Evolutionary conservation across 2,888 invertebrate species (phyloP).

Genomic region (Coleophora flavipennella): DNA sequence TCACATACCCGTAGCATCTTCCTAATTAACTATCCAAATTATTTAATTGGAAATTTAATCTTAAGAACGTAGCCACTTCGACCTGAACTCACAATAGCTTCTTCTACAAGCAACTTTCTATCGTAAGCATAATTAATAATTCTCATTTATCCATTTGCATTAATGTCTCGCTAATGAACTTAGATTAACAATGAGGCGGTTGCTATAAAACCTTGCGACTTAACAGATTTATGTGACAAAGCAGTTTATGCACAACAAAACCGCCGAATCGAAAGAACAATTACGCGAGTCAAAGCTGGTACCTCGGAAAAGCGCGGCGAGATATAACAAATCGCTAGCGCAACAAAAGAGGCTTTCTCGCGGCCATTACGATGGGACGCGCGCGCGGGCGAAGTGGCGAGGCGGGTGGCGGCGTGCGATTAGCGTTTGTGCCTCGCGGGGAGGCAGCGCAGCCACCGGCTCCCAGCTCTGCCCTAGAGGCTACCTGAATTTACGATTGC

Average conservation of each 20-base stretch:
- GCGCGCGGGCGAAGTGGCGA: constrained; percentile 31
- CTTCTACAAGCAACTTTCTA: not conserved
- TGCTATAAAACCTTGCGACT: constrained; percentile 22
- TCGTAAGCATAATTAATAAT: constrained; percentile 9
- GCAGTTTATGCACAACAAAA: constrained; percentile 65
- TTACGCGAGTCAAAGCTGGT: constrained; percentile 67
- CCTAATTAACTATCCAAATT: too few species aligned
- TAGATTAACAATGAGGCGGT: too few species aligned
- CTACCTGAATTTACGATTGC: constrained; percentile 57
- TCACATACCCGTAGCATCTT: constrained; percentile 13
- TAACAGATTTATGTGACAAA: constrained; percentile 66
- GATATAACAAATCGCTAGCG: constrained; percentile 66
- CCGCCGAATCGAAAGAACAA: constrained; percentile 66
- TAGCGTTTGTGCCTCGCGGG: constrained; percentile 51
- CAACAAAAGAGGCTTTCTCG: constrained; percentile 70
- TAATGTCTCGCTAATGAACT: constrained; percentile 37
- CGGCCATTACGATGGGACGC: constrained; percentile 62
- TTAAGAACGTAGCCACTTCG: too few species aligned
- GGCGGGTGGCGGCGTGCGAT: constrained; percentile 36
- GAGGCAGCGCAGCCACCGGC: constrained; percentile 34
- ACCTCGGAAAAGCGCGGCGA: constrained; percentile 58
- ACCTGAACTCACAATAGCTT: too few species aligned
- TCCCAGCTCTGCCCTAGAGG: constrained; percentile 26
- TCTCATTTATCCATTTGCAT: constrained; percentile 17
- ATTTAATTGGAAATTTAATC: too few species aligned